phyloP scores from a whole-genome alignment of 2,797 vertebrate species.

The Aphelocoma californica region DNA sequence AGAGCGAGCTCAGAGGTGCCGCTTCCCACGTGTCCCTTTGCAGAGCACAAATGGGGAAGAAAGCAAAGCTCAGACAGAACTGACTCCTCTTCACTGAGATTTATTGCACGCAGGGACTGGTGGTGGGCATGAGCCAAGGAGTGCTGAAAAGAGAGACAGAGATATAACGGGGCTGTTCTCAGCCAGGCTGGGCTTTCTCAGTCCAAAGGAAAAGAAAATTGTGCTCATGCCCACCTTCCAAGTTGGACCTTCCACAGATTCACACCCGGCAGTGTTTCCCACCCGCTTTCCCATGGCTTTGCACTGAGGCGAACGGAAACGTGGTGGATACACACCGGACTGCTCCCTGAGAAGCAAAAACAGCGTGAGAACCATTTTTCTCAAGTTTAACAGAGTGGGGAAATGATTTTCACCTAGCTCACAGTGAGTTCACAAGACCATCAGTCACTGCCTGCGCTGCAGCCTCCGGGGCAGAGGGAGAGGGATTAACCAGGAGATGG shows the following conservation, averaged over 20 bases:
- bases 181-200: not conserved
- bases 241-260: not conserved
- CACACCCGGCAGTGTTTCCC: not conserved
- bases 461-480: not conserved
- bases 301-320: not conserved
- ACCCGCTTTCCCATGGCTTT: not conserved
- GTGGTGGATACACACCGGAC: not conserved
- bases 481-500: not conserved
- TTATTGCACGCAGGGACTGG: not conserved
- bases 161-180: not conserved
- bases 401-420: constrained; percentile 7
- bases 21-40: not conserved
- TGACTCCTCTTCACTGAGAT: not conserved
- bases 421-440: not conserved
- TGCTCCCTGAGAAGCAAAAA: not conserved
- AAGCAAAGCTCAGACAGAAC: not conserved
- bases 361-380: constrained; percentile 6
- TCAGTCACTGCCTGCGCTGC: not conserved
- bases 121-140: not conserved
- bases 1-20: not conserved
- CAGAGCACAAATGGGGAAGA: not conserved
- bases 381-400: constrained; percentile 1
- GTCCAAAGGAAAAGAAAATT: not conserved
- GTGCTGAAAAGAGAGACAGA: not conserved
- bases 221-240: not conserved